Evolutionary conservation across 1,140 invertebrate species (phyloP).

Genomic region (Radopholus similis): DNA sequence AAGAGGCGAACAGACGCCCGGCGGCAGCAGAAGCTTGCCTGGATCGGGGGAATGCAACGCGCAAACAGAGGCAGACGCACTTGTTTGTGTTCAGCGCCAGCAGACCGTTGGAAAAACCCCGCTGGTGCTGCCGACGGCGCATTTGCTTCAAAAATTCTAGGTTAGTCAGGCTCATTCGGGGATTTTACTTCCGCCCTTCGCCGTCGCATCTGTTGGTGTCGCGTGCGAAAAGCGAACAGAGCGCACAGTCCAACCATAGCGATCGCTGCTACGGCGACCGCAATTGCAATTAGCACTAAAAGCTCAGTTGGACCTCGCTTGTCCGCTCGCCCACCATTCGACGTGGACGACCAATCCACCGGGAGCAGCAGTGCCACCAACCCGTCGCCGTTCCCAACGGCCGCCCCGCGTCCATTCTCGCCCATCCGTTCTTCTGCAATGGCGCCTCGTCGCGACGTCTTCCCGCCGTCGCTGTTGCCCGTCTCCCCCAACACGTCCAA

Average conservation of each 20-base stretch:
- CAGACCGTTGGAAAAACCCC: not conserved
- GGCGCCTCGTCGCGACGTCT: not conserved
- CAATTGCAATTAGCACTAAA: constrained; percentile 31
- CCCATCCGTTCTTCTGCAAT: not conserved
- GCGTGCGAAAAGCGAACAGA: constrained; percentile 35
- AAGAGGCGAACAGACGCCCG: not conserved
- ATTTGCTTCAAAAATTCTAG: not conserved
- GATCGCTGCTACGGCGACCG: constrained; percentile 26
- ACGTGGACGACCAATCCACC: constrained; percentile 37
- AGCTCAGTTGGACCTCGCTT: not conserved
- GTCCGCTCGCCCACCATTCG: not conserved
- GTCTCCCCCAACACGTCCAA: constrained; percentile 4
- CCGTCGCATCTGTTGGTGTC: constrained; percentile 14
- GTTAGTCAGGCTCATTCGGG: not conserved
- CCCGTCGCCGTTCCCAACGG: not conserved
- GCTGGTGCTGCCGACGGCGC: constrained; percentile 8
- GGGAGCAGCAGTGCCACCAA: constrained; percentile 15
- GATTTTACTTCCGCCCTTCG: not conserved
- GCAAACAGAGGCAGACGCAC: not conserved
- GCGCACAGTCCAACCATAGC: constrained; percentile 39
- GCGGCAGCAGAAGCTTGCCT: not conserved
- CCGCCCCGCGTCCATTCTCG: not conserved
- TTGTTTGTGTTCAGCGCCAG: not conserved
- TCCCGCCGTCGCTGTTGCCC: not conserved
- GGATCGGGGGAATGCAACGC: not conserved